Conservation (phyloP, 2,113 vertebrate genomes). For the Podiceps cristatus region DNA sequence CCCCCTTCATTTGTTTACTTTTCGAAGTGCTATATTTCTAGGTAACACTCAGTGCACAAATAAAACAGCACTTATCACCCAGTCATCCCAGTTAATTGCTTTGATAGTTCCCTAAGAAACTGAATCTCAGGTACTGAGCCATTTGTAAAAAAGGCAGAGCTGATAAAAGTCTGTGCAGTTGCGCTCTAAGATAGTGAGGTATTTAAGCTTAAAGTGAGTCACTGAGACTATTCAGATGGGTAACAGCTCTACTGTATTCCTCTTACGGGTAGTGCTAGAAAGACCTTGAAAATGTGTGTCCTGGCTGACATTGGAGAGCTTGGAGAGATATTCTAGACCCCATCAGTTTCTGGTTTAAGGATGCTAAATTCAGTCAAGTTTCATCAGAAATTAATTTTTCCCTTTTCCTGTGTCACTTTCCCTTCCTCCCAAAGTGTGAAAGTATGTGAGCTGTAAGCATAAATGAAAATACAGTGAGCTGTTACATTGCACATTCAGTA, state of each 20-base stretch:
- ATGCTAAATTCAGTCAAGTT: neutral
- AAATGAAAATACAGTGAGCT: neutral
- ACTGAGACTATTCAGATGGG: neutral
- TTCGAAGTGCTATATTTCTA: neutral
- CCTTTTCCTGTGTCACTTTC: neutral
- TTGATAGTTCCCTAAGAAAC: neutral
- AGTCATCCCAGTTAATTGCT: conserved; percentile 34
- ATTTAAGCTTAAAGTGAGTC: neutral
- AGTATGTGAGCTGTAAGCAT: neutral
- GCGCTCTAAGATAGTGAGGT: neutral
- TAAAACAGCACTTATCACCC: neutral
- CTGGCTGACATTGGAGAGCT: neutral
- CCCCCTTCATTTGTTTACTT: neutral
- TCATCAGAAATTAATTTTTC: neutral
- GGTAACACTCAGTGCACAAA: neutral
- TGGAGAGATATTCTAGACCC: neutral
- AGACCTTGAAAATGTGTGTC: neutral
- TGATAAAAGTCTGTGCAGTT: neutral
- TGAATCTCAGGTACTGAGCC: neutral
- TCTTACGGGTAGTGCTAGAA: neutral
- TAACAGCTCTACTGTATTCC: neutral
- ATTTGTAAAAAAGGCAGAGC: neutral
- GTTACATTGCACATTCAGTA: neutral
- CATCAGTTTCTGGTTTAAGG: neutral
- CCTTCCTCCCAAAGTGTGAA: neutral